Percentiles rank a stretch among this genome's conserved stretches.
Evolutionary conservation across 2,888 invertebrate species (phyloP).

Genomic region (Campaea margaritaria): DNA sequence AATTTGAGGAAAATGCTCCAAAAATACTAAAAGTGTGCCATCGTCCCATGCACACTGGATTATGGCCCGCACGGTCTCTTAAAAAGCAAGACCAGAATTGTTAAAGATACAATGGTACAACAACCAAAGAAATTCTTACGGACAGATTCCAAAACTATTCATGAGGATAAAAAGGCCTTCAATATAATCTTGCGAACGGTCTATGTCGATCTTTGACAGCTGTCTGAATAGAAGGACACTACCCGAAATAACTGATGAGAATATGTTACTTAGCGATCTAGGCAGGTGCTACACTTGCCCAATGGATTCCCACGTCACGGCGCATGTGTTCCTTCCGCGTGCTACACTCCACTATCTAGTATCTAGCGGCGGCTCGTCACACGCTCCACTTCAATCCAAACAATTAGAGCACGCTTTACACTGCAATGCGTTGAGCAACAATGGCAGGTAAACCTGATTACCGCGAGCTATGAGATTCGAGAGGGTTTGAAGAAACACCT

Average conservation of each 20-base stretch:
- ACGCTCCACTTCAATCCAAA: slow-evolving; percentile 42
- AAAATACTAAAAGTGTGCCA: too few species aligned
- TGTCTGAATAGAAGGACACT: not conserved
- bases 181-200: too few species aligned
- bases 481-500: not conserved
- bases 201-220: too few species aligned
- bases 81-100: too few species aligned
- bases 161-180: too few species aligned
- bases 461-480: not conserved
- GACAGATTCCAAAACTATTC: too few species aligned
- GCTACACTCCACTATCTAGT: not conserved
- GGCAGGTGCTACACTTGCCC: slow-evolving; percentile 15
- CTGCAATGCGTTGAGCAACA: slow-evolving; percentile 26
- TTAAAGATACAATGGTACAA: too few species aligned
- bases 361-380: slow-evolving; percentile 26
- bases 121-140: too few species aligned
- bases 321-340: slow-evolving; percentile 21
- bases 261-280: too few species aligned
- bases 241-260: not conserved
- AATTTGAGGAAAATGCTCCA: too few species aligned
- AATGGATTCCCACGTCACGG: slow-evolving; percentile 34
- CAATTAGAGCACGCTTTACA: slow-evolving; percentile 39
- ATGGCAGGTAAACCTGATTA: slow-evolving; percentile 1
- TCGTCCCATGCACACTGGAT: too few species aligned
- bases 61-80: too few species aligned